These are phyloP conservation scores for Manacus vitellinus DNA, from an alignment of 2,113 vertebrate genomes.

Conservation along the genomic window DNA sequence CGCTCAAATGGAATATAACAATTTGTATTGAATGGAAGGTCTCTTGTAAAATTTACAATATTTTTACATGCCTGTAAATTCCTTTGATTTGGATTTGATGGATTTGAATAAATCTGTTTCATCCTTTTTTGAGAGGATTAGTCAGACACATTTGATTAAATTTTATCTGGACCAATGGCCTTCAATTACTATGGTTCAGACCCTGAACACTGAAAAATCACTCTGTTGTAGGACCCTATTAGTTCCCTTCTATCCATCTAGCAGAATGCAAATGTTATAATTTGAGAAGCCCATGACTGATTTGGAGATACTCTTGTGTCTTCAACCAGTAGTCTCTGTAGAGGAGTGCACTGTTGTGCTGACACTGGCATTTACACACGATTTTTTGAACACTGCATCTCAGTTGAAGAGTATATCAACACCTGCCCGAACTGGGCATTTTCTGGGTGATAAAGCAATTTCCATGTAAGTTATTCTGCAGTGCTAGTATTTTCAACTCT, in stretches of 20 bases:
- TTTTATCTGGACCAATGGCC: neutral
- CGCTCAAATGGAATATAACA: neutral
- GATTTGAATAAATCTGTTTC: neutral
- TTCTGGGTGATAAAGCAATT: neutral
- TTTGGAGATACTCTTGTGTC: neutral
- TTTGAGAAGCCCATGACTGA: neutral
- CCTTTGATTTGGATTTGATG: neutral
- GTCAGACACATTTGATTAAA: neutral
- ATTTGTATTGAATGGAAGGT: neutral
- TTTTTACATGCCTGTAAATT: neutral
- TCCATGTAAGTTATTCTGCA: neutral
- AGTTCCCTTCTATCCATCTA: neutral
- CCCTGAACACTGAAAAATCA: neutral
- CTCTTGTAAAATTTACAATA: neutral
- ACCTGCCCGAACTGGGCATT: neutral
- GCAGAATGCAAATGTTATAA: neutral
- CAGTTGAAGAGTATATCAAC: neutral
- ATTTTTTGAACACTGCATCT: neutral
- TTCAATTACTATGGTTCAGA: neutral
- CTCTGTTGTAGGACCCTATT: rapidly evolving
- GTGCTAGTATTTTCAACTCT: neutral
- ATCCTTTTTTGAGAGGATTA: neutral
- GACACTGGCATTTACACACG: neutral
- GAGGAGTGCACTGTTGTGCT: neutral
- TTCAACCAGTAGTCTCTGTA: neutral